Conservation (phyloP, 2,888 invertebrate species). For the Camponotus fellah region DNA sequence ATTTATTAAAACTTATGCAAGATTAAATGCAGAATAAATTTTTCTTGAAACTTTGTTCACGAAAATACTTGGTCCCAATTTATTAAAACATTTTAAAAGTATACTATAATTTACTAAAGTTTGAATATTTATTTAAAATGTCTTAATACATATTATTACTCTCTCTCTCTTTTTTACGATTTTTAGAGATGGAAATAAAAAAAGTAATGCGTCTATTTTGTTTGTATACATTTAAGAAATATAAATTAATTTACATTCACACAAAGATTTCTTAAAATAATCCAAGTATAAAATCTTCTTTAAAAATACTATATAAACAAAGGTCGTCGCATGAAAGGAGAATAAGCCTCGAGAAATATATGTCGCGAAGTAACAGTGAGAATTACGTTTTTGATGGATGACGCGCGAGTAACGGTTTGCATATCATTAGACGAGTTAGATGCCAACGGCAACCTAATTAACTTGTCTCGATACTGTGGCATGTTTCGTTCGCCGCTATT, state of each 20-base stretch:
- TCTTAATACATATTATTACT: neutral
- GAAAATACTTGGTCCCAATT: constrained; percentile 19
- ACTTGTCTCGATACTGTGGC: constrained; percentile 67
- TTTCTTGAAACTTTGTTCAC: constrained; percentile 26
- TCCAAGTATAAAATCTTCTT: neutral
- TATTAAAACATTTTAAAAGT: constrained; percentile 3
- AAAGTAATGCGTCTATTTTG: neutral
- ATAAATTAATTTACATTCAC: neutral
- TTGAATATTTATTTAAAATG: constrained; percentile 10
- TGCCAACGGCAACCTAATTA: constrained; percentile 65
- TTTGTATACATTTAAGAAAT: neutral
- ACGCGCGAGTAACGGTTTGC: constrained; percentile 51
- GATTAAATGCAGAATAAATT: constrained; percentile 38
- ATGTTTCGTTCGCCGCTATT: constrained; percentile 54
- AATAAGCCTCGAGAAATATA: constrained; percentile 7
- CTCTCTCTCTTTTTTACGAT: neutral
- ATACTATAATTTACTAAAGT: neutral
- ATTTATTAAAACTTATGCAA: constrained; percentile 11
- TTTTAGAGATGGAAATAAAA: neutral
- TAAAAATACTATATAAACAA: neutral
- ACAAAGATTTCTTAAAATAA: neutral
- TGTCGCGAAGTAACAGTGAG: neutral
- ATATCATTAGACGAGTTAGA: constrained; percentile 65
- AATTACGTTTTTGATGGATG: constrained; percentile 59
- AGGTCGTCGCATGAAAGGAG: neutral